Conservation (phyloP, 1,140 invertebrate species). For the Microplitis demolitor region DNA sequence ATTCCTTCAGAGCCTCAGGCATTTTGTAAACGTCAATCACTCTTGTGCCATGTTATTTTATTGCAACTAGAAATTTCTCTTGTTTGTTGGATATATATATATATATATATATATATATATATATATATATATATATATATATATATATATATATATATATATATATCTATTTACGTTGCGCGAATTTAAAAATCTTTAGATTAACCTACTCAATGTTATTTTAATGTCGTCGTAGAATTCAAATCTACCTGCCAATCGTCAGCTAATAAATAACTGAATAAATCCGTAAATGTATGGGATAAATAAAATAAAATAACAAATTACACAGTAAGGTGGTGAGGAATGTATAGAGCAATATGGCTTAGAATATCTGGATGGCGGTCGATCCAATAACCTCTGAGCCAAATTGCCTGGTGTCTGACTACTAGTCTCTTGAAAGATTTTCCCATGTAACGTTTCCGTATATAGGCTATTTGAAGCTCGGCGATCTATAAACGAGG, state of each 20-base stretch:
- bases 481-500: slow-evolving; percentile 32
- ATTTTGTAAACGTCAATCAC: slow-evolving; percentile 8
- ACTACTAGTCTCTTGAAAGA: slow-evolving; percentile 29
- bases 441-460: slow-evolving; percentile 44
- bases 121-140: neutral
- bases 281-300: neutral
- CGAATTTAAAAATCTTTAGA: neutral
- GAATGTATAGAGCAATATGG: neutral
- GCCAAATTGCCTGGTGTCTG: slow-evolving; percentile 36
- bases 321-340: neutral
- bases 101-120: neutral
- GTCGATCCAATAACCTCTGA: slow-evolving; percentile 38
- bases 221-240: neutral
- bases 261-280: neutral
- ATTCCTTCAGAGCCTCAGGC: neutral
- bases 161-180: neutral
- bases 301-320: neutral
- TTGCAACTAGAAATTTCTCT: neutral
- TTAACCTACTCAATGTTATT: neutral
- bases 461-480: slow-evolving; percentile 50
- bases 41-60: neutral
- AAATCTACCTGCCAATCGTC: neutral
- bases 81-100: neutral
- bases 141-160: neutral
- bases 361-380: slow-evolving; percentile 4